Evolutionary conservation across 2,888 invertebrate species (phyloP).

Genomic region (Phlogophora meticulosa): DNA sequence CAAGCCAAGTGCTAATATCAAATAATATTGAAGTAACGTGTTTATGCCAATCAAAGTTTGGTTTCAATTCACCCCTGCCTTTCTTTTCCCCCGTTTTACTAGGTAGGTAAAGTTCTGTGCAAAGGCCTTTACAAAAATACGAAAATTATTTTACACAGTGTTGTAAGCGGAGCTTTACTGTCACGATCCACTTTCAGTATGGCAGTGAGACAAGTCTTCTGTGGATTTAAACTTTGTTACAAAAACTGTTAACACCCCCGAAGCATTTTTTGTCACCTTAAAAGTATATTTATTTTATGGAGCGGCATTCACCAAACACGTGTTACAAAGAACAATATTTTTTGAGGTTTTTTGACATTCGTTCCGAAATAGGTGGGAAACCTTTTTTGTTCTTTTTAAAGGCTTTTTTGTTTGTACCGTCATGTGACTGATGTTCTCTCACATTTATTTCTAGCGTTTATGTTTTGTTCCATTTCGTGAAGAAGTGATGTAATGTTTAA

Average conservation of each 20-base stretch:
- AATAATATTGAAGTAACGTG: no score
- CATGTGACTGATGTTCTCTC: not conserved
- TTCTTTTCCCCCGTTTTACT: conserved; percentile 3
- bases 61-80: no score
- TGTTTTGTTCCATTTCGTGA: not conserved
- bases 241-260: conserved; percentile 43
- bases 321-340: conserved; percentile 8
- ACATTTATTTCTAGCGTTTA: not conserved
- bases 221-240: conserved; percentile 62
- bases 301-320: conserved; percentile 33
- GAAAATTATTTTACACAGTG: conserved; percentile 50
- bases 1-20: no score
- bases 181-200: conserved; percentile 51
- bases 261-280: conserved; percentile 51
- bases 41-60: no score
- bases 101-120: conserved; percentile 6
- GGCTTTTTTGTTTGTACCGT: not conserved
- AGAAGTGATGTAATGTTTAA: no score
- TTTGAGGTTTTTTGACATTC: conserved; percentile 16
- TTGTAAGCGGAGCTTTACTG: conserved; percentile 55
- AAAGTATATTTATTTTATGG: conserved; percentile 50
- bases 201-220: conserved; percentile 41
- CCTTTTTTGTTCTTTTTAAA: conserved; percentile 24
- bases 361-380: conserved; percentile 10
- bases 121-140: conserved; percentile 47